Conservation (phyloP, 2,797 vertebrate species). For the Chanos chanos region DNA sequence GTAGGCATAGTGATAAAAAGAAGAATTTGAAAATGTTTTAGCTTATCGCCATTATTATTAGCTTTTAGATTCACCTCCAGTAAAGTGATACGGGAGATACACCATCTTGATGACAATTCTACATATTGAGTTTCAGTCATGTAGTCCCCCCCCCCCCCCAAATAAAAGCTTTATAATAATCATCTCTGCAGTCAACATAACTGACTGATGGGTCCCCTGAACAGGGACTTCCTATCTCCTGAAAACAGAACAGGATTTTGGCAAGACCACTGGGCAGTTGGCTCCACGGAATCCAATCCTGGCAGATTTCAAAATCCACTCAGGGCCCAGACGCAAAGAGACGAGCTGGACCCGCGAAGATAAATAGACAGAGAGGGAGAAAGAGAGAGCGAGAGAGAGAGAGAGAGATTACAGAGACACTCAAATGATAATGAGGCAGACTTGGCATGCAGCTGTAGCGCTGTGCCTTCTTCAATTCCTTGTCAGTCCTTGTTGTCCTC, state of each 20-base stretch:
- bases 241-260: slow-evolving; percentile 49
- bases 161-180: slow-evolving; percentile 32
- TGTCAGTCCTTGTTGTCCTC: slow-evolving; percentile 33
- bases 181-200: slow-evolving; percentile 28
- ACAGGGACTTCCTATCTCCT: slow-evolving; percentile 50
- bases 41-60: no score
- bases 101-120: no score
- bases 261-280: slow-evolving; percentile 41
- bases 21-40: neutral
- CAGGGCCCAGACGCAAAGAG: slow-evolving; percentile 45
- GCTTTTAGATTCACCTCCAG: no score
- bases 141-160: slow-evolving; percentile 19
- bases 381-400: slow-evolving; percentile 37
- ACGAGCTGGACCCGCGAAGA: slow-evolving; percentile 41
- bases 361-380: slow-evolving; percentile 45
- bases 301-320: slow-evolving; percentile 37
- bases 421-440: slow-evolving; percentile 42
- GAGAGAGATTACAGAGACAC: slow-evolving; percentile 36
- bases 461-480: slow-evolving; percentile 22
- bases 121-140: slow-evolving; percentile 25
- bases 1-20: slow-evolving; percentile 20
- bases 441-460: slow-evolving; percentile 34
- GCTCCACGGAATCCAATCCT: slow-evolving; percentile 41
- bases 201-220: slow-evolving; percentile 39
- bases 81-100: no score